These are phyloP conservation scores for Vesta saturnalis DNA, from an alignment of 2,888 invertebrate genomes.

Conservation along the genomic window DNA sequence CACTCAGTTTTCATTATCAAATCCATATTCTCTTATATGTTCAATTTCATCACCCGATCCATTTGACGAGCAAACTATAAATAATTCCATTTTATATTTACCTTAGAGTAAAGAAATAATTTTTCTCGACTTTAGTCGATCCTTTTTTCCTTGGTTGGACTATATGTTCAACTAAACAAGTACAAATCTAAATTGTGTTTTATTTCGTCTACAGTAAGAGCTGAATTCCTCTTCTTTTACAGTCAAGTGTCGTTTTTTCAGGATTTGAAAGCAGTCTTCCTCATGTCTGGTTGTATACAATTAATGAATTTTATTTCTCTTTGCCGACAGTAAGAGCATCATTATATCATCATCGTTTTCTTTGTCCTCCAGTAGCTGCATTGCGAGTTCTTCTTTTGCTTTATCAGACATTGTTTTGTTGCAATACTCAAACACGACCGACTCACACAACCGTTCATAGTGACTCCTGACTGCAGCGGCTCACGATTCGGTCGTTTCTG, in stretches of 20 bases:
- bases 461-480: too few species aligned
- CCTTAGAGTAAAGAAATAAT: neutral
- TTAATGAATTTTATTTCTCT: neutral
- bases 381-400: neutral
- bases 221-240: neutral
- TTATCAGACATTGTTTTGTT: too few species aligned
- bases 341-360: neutral
- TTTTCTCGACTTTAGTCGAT: neutral
- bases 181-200: neutral
- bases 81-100: too few species aligned
- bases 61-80: too few species aligned
- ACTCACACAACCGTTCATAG: too few species aligned
- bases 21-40: too few species aligned
- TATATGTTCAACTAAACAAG: neutral
- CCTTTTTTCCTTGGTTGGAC: neutral
- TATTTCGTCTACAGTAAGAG: neutral
- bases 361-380: neutral
- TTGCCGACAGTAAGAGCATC: neutral
- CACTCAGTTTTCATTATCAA: too few species aligned
- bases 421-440: too few species aligned
- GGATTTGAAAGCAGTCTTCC: neutral
- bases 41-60: too few species aligned
- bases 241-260: neutral
- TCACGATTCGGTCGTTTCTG: too few species aligned
- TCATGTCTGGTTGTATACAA: neutral